phyloP scores from a whole-genome alignment of 2,113 vertebrate genomes.

The Haemorhous mexicanus region DNA sequence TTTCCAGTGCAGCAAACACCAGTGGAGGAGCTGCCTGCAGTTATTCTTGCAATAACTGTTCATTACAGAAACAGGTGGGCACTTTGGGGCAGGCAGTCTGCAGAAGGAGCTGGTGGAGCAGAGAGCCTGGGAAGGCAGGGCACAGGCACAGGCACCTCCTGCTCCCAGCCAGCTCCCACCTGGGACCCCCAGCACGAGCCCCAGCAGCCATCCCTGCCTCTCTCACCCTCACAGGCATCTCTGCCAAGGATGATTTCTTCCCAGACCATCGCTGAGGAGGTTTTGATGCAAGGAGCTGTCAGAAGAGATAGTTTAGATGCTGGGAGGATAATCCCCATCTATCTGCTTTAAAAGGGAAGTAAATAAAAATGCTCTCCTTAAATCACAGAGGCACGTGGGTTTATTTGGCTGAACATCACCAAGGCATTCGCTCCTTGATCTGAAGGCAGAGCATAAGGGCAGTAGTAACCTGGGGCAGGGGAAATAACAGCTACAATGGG shows the following conservation, averaged over 20 bases:
- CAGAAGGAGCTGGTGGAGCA: rapidly evolving
- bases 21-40: neutral
- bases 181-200: neutral
- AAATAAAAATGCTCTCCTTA: neutral
- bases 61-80: rapidly evolving
- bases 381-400: neutral
- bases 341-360: neutral
- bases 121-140: neutral
- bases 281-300: neutral
- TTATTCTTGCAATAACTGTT: neutral
- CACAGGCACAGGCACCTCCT: neutral
- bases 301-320: neutral
- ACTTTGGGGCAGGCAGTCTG: neutral
- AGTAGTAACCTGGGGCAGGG: neutral
- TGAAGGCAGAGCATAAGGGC: neutral
- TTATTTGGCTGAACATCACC: neutral
- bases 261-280: neutral
- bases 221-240: neutral
- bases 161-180: neutral
- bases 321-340: neutral
- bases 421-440: neutral
- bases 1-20: neutral
- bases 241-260: neutral
- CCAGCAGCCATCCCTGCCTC: neutral
- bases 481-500: neutral